phyloP scores from a whole-genome alignment of 2,888 invertebrate species.

The Brenthis daphne region DNA sequence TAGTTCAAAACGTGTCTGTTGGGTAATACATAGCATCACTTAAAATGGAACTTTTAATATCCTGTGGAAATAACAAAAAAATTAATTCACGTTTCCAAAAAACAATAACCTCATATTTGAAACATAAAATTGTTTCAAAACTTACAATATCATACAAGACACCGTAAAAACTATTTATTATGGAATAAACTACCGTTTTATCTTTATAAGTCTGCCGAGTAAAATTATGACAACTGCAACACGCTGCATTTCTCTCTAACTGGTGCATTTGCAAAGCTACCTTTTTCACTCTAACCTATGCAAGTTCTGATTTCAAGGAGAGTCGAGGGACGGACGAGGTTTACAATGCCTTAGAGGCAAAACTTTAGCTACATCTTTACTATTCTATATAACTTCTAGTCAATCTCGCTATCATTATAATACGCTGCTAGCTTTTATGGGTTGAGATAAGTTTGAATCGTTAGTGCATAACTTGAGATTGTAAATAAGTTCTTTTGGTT shows the following conservation, averaged over 20 bases:
- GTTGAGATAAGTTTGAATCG: not conserved
- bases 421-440: not conserved
- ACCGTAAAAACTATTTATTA: constrained; percentile 32
- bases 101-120: too few relatives aligned
- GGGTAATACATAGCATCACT: too few relatives aligned
- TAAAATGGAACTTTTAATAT: too few relatives aligned
- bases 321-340: constrained; percentile 7
- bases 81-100: too few relatives aligned
- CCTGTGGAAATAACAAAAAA: too few relatives aligned
- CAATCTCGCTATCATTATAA: not conserved
- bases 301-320: constrained; percentile 12
- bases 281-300: constrained; percentile 34
- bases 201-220: constrained; percentile 82
- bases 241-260: constrained; percentile 56
- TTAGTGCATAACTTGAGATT: too few relatives aligned
- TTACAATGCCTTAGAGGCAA: constrained; percentile 7
- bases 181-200: constrained; percentile 59
- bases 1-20: too few relatives aligned
- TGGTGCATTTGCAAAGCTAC: constrained; percentile 20
- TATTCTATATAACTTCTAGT: constrained; percentile 1
- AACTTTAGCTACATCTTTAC: constrained; percentile 11
- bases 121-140: constrained; percentile 6
- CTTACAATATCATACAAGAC: constrained; percentile 28
- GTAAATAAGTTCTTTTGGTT: too few relatives aligned
- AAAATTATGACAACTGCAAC: constrained; percentile 84